Evolutionary conservation across 2,113 vertebrate species (phyloP).

Genomic region (Penelope pileata): DNA sequence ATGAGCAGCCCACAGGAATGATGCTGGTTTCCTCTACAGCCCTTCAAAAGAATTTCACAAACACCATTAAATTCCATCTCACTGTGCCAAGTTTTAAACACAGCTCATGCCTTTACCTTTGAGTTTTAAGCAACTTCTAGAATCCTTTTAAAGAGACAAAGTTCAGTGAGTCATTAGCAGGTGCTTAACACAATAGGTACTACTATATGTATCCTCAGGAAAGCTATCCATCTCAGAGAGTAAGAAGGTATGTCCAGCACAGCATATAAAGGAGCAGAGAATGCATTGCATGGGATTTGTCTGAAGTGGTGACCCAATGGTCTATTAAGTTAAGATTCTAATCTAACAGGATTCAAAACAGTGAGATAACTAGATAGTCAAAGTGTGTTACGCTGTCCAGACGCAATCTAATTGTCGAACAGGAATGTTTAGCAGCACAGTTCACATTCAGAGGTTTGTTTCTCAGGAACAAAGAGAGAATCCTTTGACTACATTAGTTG

Average conservation of each 20-base stretch:
- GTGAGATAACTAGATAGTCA: background rate
- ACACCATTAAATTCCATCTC: background rate
- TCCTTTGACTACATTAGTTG: background rate
- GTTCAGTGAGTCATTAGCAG: background rate
- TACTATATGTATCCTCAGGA: accelerated
- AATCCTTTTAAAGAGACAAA: background rate
- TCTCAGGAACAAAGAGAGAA: background rate
- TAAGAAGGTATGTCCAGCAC: background rate
- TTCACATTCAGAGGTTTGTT: background rate
- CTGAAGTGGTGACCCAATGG: background rate
- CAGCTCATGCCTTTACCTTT: background rate
- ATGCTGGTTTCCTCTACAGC: background rate
- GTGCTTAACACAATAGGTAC: background rate
- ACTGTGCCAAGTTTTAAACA: background rate
- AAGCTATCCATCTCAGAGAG: background rate
- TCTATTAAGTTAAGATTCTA: background rate
- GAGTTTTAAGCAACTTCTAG: background rate
- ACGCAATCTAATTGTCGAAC: accelerated
- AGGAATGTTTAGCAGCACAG: background rate
- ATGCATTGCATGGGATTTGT: background rate
- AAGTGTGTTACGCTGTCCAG: background rate
- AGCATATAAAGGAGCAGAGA: background rate
- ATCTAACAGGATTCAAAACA: background rate
- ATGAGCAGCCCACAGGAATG: background rate
- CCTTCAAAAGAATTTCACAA: background rate